These are phyloP conservation scores for Malachius bipustulatus DNA, from an alignment of 2,888 invertebrate species.

Conservation along the genomic window DNA sequence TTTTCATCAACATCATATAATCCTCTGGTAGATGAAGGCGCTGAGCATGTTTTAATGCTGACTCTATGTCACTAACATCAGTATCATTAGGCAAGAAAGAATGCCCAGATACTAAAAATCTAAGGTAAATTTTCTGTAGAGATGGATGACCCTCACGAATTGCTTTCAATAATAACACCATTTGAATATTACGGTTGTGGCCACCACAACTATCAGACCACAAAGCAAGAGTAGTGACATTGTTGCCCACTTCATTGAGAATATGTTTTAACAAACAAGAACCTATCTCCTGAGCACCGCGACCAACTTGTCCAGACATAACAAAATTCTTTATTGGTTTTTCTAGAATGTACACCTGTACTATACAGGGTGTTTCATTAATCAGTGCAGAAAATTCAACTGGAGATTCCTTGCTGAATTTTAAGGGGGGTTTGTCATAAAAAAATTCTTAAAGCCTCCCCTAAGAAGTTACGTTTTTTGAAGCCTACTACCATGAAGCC, in stretches of 20 bases:
- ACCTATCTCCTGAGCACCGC: no score
- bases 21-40: constrained; percentile 8
- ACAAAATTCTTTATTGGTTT: neutral
- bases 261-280: no score
- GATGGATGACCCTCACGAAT: neutral
- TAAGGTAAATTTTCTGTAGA: constrained; percentile 2
- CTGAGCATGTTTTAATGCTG: constrained; percentile 8
- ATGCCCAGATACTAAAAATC: constrained; percentile 1
- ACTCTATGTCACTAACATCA: constrained; percentile 10
- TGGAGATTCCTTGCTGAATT: no score
- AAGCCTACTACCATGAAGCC: no score
- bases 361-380: no score
- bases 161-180: neutral
- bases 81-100: constrained; percentile 9
- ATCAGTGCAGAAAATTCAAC: no score
- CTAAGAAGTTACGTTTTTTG: no score
- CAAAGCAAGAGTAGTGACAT: neutral
- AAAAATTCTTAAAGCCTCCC: no score
- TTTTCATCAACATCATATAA: constrained; percentile 8
- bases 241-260: neutral
- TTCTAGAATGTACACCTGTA: constrained; percentile 2
- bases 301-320: constrained; percentile 1
- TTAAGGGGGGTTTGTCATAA: no score
- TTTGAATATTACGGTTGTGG: constrained; percentile 1
- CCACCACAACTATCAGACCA: constrained; percentile 3